phyloP scores from a whole-genome alignment of 2,888 invertebrate species.

The Scaptomyza caliginosa region DNA sequence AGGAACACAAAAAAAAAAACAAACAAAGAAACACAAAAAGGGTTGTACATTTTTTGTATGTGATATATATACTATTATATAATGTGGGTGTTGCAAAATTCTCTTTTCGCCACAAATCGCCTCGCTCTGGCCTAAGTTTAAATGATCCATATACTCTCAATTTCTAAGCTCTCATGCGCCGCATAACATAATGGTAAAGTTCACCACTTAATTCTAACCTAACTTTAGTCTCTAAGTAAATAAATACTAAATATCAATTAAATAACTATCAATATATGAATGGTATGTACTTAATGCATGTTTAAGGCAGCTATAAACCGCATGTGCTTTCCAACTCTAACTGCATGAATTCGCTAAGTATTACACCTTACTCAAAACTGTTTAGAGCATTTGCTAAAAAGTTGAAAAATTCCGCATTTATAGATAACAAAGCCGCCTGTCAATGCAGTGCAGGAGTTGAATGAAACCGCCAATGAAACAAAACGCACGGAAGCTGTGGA shows the following conservation, averaged over 20 bases:
- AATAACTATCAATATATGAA: not conserved
- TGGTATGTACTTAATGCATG: slow-evolving; percentile 22
- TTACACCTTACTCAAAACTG: slow-evolving; percentile 14
- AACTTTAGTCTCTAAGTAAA: slow-evolving; percentile 50
- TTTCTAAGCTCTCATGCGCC: slow-evolving; percentile 54
- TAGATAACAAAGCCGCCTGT: slow-evolving; percentile 58
- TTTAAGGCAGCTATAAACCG: slow-evolving; percentile 19
- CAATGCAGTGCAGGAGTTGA: slow-evolving; percentile 43
- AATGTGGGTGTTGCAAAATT: slow-evolving; percentile 56
- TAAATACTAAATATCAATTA: slow-evolving; percentile 33
- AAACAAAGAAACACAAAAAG: too few relatives aligned
- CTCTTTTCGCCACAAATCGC: slow-evolving; percentile 42
- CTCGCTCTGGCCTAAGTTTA: slow-evolving; percentile 59
- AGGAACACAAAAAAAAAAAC: slow-evolving; percentile 17
- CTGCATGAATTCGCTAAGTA: slow-evolving; percentile 64
- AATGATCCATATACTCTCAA: slow-evolving; percentile 63
- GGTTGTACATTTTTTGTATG: slow-evolving; percentile 64
- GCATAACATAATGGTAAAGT: slow-evolving; percentile 67
- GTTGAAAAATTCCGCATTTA: slow-evolving; percentile 32
- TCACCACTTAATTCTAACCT: slow-evolving; percentile 40
- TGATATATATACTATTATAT: slow-evolving; percentile 52
- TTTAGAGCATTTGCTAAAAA: not conserved
- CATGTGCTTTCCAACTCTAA: slow-evolving; percentile 41
- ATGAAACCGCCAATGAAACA: slow-evolving; percentile 12
- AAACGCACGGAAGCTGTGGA: slow-evolving; percentile 43